phyloP scores from a whole-genome alignment of 2,113 vertebrate genomes.

The Sylvilagus bachmani region DNA sequence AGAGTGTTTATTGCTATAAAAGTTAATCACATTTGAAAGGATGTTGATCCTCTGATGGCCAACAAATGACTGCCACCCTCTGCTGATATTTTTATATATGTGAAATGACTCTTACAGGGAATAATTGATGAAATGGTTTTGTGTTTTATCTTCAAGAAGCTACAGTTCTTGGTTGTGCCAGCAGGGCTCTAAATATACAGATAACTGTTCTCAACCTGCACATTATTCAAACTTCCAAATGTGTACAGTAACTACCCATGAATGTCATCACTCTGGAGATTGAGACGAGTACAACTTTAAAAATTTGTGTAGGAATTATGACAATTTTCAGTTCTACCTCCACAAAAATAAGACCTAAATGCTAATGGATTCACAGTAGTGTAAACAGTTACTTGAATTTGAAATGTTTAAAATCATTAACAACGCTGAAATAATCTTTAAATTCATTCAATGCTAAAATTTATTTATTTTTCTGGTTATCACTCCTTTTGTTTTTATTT shows the following conservation, averaged over 20 bases:
- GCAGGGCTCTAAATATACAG: background rate
- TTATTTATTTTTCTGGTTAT: background rate
- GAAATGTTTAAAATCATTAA: background rate
- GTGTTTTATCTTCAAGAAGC: conserved; percentile 6
- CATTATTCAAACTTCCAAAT: background rate
- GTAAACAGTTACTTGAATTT: conserved; percentile 29
- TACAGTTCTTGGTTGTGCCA: background rate
- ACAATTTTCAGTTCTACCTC: background rate
- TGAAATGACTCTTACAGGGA: background rate
- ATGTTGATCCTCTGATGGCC: background rate
- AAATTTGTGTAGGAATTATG: background rate
- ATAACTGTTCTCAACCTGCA: background rate
- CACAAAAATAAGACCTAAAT: background rate
- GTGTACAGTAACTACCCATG: background rate
- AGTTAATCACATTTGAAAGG: background rate
- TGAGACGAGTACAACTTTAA: background rate
- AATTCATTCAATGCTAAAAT: conserved; percentile 26
- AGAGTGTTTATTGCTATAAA: background rate
- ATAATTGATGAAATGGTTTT: background rate
- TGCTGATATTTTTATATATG: background rate
- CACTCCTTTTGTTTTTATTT: too few species aligned
- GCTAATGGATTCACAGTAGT: background rate
- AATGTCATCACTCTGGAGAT: background rate
- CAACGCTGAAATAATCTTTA: background rate
- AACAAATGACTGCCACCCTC: background rate